These are phyloP conservation scores for Temnothorax nylanderi DNA, from an alignment of 1,140 invertebrate genomes.

Conservation along the genomic window DNA sequence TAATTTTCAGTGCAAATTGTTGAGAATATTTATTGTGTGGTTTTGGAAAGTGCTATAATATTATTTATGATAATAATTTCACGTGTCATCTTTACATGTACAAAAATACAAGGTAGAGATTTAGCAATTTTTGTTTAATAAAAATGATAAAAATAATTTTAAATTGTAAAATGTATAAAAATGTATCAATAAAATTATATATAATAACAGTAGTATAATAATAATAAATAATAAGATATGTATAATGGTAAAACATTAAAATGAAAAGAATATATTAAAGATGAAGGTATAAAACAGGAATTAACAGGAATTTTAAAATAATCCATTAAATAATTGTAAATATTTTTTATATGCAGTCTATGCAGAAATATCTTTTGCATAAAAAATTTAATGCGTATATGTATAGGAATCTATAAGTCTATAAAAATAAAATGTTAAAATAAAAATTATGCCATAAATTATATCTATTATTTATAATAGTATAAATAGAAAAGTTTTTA, in stretches of 20 bases:
- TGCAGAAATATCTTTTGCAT: not conserved
- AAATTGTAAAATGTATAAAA: not conserved
- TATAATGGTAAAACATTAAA: too few species aligned
- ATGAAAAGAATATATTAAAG: too few species aligned
- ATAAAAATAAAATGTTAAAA: not conserved
- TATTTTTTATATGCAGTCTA: not conserved
- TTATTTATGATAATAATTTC: not conserved
- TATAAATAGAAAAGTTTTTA: not conserved
- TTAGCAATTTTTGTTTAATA: not conserved
- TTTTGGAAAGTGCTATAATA: not conserved
- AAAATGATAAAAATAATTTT: not conserved
- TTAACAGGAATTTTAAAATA: not conserved
- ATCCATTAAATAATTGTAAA: not conserved
- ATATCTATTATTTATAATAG: not conserved
- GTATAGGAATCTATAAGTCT: not conserved
- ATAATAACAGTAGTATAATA: not conserved
- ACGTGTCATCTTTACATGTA: not conserved
- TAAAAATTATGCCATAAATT: not conserved
- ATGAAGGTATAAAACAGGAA: too few species aligned
- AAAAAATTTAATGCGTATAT: not conserved
- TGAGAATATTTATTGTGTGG: not conserved
- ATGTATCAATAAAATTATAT: not conserved
- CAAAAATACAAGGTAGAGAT: not conserved
- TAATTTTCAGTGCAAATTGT: not conserved
- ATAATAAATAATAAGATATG: too few species aligned